phyloP scores from a whole-genome alignment of 2,888 invertebrate species.

The Pilophorus perplexus region DNA sequence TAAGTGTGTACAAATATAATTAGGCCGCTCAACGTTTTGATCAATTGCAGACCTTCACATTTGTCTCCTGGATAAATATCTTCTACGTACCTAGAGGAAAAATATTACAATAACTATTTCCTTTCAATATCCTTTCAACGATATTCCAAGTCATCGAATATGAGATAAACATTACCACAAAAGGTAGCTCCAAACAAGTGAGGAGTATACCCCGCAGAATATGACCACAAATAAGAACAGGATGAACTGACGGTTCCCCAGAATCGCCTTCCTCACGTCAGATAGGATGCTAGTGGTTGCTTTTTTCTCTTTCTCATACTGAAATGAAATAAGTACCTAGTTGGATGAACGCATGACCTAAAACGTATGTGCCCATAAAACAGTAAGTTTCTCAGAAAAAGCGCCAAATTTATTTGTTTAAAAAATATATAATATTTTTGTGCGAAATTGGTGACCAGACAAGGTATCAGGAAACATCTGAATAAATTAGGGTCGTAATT shows the following conservation, averaged over 20 bases:
- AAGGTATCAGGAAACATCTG: too few relatives aligned
- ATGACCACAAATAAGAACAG: neutral
- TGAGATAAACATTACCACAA: neutral
- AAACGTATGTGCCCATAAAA: too few relatives aligned
- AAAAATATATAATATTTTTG: too few relatives aligned
- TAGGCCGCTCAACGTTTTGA: conserved; percentile 4
- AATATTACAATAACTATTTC: too few relatives aligned
- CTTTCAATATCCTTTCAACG: too few relatives aligned
- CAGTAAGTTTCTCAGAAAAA: too few relatives aligned
- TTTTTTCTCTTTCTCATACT: conserved; percentile 4
- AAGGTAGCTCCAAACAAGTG: neutral
- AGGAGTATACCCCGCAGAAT: neutral
- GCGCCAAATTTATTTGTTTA: too few relatives aligned
- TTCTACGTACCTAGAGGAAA: conserved; percentile 4
- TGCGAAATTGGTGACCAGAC: too few relatives aligned
- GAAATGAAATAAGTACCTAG: too few relatives aligned
- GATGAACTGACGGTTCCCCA: neutral
- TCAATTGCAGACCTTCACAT: neutral
- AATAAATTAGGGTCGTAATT: too few relatives aligned
- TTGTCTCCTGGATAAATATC: neutral
- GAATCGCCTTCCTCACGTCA: neutral
- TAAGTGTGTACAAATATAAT: neutral
- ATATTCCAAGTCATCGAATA: neutral
- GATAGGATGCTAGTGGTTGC: neutral
- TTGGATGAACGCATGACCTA: too few relatives aligned